Evolutionary conservation across 2,797 vertebrate species (phyloP), one percentile per base, ranked within the genome.

Genomic region (Loriculus beryllinus): DNA sequence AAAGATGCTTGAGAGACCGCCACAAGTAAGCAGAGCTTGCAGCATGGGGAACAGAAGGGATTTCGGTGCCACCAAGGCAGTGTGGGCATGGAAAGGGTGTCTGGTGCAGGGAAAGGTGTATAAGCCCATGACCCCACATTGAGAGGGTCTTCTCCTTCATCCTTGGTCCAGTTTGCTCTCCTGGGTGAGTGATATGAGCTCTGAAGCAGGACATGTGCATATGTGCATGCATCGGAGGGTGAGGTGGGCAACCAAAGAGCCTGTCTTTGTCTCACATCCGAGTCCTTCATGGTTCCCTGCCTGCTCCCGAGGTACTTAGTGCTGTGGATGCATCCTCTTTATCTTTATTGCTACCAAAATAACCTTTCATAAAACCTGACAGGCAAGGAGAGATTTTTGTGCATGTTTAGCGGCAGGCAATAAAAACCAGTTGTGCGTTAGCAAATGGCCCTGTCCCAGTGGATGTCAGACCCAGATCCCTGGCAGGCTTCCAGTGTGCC

Each of bases 261-360:
- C 62, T 68, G 62, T 64, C 88, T 93, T 93, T 93, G 86, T 94
- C 67, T 91, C 2, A 0, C 26, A 51, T 52, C 48, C 0, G 1
- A 71, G 74, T 49, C 80, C 82, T 90, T 91, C 76, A 29, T 72
- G 85, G 72, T 71, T 72, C 82, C 37, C 47, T 96, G 76, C 65
- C 76, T 0, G 0, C 54, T 91, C 62, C 57, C 39, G 80, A 39
- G 67, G 39, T 65, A 20, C 80, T 88, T 20, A 19, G 57, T n/a
- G 49, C 65, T 1, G 0, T 0, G 0, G 35, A 35, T 0, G 0
- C 25, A 51, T 48, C 37, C 49, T 52, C 81, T 86, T 54, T 40
- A 31, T 86, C 76, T 76, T 79, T 65, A 65, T 42, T 67, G 79
- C 87, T 69, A 7, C 60, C 6, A 3, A 89, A 94, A 91, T 40